Evolutionary conservation across 2,113 vertebrate species (phyloP), one percentile per base, ranked within the genome.

Genomic region (Myiozetetes cayanensis): DNA sequence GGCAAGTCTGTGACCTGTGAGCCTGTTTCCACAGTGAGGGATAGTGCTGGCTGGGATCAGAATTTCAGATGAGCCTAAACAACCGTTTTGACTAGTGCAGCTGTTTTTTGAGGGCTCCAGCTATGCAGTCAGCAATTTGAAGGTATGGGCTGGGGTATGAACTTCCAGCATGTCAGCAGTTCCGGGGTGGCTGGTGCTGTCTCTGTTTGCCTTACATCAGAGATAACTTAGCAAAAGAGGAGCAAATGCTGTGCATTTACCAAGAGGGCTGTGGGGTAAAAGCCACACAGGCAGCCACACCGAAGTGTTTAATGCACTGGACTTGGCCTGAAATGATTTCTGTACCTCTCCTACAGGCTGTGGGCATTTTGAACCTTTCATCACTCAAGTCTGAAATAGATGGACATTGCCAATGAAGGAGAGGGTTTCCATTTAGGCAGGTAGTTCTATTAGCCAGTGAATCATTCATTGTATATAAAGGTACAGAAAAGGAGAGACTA

Each of bases 201-300:
- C 31, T 79, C n/a, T 2, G 0, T 90, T 68, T 84, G 85, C 31
- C 28, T 90, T 55, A 11, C 39, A 41, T 59, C 65, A 35, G 56
- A 74, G 39, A 18, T 8, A 24, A 6, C 17, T 71, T 61, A 76
- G 78, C 37, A 46, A 73, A 85, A 31, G 31, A 82, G 58, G 27
- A 79, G 39, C 8, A 8, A 65, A 59, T 63, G n/a, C 43, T 12
- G 0, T 37, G n/a, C 18, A 3, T 77, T 83, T 77, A 55, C 43
- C 2, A 0, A 59, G 41, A 33, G 47, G 15, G 30, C 76, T 47
- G 33, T 37, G 61, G 43, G 23, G 7, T 71, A 19, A 76, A 49
- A 89, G 61, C 8, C 21, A 10, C 24, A 1, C 0, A 0, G 33
- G 9, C n/a, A 65, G 79, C 23, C 55, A 7, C 0, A 0, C 62